Evolutionary conservation across 2,888 invertebrate genomes (phyloP).

Genomic region (Clusia tigrina): DNA sequence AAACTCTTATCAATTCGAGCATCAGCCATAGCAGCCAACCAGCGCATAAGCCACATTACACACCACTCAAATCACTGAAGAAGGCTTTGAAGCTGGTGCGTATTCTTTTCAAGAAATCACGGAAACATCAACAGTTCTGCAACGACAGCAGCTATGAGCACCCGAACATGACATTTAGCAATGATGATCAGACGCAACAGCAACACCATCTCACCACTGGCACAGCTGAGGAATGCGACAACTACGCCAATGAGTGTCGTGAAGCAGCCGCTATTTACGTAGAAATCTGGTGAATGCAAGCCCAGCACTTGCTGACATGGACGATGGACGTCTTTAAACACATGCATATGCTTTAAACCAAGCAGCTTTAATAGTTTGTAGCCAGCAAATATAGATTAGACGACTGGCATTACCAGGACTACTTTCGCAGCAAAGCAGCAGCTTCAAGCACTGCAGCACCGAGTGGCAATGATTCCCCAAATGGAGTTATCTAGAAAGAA

Average conservation of each 20-base stretch:
- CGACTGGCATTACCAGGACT: too few species aligned
- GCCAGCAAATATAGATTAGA: too few species aligned
- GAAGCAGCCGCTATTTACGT: conserved; percentile 36
- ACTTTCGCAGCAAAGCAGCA: conserved; percentile 10
- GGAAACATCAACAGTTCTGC: conserved; percentile 27
- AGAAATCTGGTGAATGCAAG: conserved; percentile 17
- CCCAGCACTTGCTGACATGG: conserved; percentile 8
- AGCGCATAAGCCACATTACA: conserved; percentile 38
- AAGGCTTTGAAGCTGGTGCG: conserved; percentile 44
- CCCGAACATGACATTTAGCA: neutral
- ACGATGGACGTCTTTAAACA: conserved; percentile 38
- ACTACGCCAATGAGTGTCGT: conserved; percentile 42
- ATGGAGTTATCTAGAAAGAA: neutral
- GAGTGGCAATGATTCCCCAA: conserved; percentile 3
- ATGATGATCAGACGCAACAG: conserved; percentile 8
- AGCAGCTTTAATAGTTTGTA: conserved; percentile 15
- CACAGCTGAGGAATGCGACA: conserved; percentile 43
- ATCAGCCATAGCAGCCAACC: conserved; percentile 25
- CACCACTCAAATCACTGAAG: conserved; percentile 42
- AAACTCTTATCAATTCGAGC: conserved; percentile 41
- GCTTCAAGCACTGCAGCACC: neutral
- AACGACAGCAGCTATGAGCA: conserved; percentile 15
- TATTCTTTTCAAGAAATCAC: conserved; percentile 40
- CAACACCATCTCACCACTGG: neutral
- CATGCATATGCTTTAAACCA: conserved; percentile 29